Evolutionary conservation across 2,888 invertebrate species (phyloP).

Genomic region (Hylaea fasciaria): DNA sequence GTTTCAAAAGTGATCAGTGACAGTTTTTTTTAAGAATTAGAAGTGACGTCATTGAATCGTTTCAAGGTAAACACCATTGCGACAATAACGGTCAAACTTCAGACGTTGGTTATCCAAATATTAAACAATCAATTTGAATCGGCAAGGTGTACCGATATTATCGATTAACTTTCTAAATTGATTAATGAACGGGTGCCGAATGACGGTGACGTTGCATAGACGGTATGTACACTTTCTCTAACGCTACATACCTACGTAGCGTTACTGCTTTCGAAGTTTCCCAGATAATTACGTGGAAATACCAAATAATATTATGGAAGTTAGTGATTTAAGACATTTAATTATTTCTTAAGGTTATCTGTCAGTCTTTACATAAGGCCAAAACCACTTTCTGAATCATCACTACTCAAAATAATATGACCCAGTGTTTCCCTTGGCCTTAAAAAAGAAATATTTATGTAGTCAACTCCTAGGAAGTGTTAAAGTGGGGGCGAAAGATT

Average conservation of each 20-base stretch:
- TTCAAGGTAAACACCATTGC: conserved; percentile 39
- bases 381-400: too few relatives aligned
- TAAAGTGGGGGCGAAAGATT: too few relatives aligned
- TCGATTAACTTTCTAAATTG: conserved; percentile 74
- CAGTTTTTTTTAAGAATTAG: conserved; percentile 2
- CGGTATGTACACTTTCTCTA: conserved; percentile 71
- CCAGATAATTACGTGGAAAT: conserved; percentile 42
- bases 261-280: conserved; percentile 59
- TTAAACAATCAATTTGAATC: conserved; percentile 32
- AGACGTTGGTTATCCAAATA: conserved; percentile 34
- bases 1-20: conserved; percentile 27
- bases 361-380: too few relatives aligned
- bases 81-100: conserved; percentile 34
- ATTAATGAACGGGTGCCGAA: conserved; percentile 61
- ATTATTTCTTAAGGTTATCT: too few relatives aligned
- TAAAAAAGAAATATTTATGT: too few relatives aligned
- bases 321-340: background rate
- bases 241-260: conserved; percentile 51
- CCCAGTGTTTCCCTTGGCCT: too few relatives aligned
- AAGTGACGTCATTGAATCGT: conserved; percentile 23
- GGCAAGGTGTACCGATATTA: conserved; percentile 47
- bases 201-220: conserved; percentile 61
- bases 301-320: background rate
- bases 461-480: too few relatives aligned
- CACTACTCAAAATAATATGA: too few relatives aligned